phyloP scores from a whole-genome alignment of 2,888 invertebrate species.

The Unio delphinus region DNA sequence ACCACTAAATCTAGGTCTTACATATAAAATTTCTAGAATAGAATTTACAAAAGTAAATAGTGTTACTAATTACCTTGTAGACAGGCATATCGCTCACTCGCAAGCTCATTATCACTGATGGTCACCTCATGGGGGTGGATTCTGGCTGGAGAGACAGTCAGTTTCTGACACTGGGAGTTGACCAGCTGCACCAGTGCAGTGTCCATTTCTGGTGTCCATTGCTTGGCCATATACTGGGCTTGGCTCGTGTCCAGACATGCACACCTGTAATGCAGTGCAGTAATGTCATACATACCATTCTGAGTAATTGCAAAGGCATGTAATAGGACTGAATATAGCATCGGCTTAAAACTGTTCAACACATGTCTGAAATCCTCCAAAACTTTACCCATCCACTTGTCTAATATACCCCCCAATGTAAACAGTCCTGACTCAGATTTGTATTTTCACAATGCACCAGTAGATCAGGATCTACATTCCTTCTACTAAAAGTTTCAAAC shows the following conservation, averaged over 20 bases:
- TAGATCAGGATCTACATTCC: too few relatives aligned
- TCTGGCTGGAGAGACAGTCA: constrained; percentile 63
- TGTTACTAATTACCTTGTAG: constrained; percentile 56
- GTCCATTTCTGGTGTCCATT: constrained; percentile 68
- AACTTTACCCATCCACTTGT: too few relatives aligned
- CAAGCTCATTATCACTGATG: constrained; percentile 55
- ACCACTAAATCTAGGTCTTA: not conserved
- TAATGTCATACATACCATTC: too few relatives aligned
- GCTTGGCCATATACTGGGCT: constrained; percentile 63
- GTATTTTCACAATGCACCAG: too few relatives aligned
- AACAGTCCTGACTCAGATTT: too few relatives aligned
- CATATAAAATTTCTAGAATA: not conserved
- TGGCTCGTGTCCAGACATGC: constrained; percentile 63
- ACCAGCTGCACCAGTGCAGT: constrained; percentile 59
- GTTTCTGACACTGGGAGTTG: constrained; percentile 60
- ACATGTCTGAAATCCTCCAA: too few relatives aligned
- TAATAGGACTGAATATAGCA: too few relatives aligned
- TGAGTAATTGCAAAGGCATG: too few relatives aligned
- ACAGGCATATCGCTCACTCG: constrained; percentile 53
- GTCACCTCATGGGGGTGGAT: constrained; percentile 69
- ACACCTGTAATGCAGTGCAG: constrained; percentile 46
- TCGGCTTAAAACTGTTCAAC: too few relatives aligned
- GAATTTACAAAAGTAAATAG: not conserved
- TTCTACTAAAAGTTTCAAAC: too few relatives aligned
- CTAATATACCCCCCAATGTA: too few relatives aligned